Base-by-base conservation (phyloP, 2,888 invertebrate genomes). In the Agrotis puta region DNA sequence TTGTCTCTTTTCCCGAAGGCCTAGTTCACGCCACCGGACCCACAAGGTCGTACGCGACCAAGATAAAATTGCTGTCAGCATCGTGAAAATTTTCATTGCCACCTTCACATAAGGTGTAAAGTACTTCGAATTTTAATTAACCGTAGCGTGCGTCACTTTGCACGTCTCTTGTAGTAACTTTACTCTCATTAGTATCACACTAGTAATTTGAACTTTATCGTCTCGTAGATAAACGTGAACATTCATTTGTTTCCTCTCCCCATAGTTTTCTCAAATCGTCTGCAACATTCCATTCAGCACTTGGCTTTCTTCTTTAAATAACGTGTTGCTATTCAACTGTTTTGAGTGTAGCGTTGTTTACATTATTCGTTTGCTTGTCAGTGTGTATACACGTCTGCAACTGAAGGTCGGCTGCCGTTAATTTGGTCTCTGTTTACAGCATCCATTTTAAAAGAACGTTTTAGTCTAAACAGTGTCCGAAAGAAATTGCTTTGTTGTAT, bases 1-100 rank as follows among this genome's bases (percentile, higher is more conserved):
- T 95, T 95, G 88, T 91, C 66, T 85, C 89, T 85, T 90, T 93
- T 93, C 92, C 93, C 94, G 92, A 89, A 90, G 94, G 90, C 94
- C 94, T 89, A 94, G 92, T 91, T 94, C 74, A 85, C 82, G 87
- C 84, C 86, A 87, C 85, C 85, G 89, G 92, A 89, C 89, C 84
- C 81, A 86, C 95, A 95, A 95, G 95, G 95, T 92, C 93, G 88
- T 81, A 79, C 84, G 80, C 80, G 73, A 86, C 85, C 83, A 86
- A 83, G 82, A 86, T 88, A 87, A 83, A 83, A 84, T 67, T 83
- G 78, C 82, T 54, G 74, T 81, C 81, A 79, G 74, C 80, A 68
- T 75, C 64, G 69, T 77, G 54, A 84, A 87, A 86, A 85, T 82
- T 85, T 59, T 63, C 70, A 72, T 70, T 86, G 83, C 83, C 79